Percentiles rank a stretch among this genome's conserved stretches.
phyloP scores from a whole-genome alignment of 1,140 invertebrate genomes.

The Oreohelix idahoensis region DNA sequence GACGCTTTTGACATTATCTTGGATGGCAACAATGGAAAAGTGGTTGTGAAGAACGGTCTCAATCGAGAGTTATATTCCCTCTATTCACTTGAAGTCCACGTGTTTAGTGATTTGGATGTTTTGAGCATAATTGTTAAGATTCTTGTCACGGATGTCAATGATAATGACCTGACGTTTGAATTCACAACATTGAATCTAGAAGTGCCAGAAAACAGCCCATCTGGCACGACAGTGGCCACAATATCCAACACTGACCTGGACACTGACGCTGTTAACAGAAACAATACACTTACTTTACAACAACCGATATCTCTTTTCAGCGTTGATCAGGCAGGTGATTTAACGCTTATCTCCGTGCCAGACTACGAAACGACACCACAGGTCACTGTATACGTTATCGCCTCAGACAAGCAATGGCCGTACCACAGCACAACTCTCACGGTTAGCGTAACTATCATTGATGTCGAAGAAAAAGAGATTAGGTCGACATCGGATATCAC shows the following conservation, averaged over 20 bases:
- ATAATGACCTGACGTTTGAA: slow-evolving; percentile 12
- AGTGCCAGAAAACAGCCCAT: slow-evolving; percentile 20
- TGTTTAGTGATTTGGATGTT: neutral
- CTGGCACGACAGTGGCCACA: slow-evolving; percentile 10
- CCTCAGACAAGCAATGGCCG: neutral
- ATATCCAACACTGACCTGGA: slow-evolving; percentile 10
- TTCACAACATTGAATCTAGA: neutral
- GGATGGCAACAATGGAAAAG: neutral
- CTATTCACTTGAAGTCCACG: neutral
- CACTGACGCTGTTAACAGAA: neutral
- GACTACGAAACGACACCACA: neutral
- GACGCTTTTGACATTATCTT: neutral
- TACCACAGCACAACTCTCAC: neutral
- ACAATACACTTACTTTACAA: neutral
- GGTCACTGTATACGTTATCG: neutral
- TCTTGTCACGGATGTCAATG: slow-evolving; percentile 16
- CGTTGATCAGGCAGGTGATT: slow-evolving; percentile 19
- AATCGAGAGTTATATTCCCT: slow-evolving; percentile 1
- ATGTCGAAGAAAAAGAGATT: slow-evolving; percentile 9
- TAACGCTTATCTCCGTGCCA: neutral
- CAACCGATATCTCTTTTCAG: neutral
- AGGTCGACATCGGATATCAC: neutral
- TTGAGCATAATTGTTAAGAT: slow-evolving; percentile 23
- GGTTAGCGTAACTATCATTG: slow-evolving; percentile 4
- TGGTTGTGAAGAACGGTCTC: neutral